These are phyloP conservation scores for Beroe ovata DNA, from an alignment of 37 sponge, comb jelly and placozoan species.

Conservation along the genomic window DNA sequence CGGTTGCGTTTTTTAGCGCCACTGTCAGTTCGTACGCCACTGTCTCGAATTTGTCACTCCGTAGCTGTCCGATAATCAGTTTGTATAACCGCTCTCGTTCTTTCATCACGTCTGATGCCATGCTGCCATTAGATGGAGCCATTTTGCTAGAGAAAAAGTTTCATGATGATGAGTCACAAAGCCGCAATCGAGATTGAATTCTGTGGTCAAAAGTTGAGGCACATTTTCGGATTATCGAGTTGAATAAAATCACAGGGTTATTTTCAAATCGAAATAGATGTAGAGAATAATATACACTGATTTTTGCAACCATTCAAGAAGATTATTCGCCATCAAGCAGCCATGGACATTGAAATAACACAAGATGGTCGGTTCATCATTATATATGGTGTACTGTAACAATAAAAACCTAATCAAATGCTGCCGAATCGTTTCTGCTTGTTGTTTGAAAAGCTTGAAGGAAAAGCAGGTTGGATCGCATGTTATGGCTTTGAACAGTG, in stretches of 20 bases:
- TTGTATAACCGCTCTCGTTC: slow-evolving; percentile 80
- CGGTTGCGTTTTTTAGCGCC: slow-evolving; percentile 69
- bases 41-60: slow-evolving; percentile 84
- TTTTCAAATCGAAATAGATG: background rate
- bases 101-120: slow-evolving; percentile 61
- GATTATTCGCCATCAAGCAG: too few species aligned
- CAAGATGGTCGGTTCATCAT: too few species aligned
- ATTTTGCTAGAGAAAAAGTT: background rate
- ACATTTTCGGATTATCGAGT: background rate
- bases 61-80: slow-evolving; percentile 83
- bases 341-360: too few species aligned
- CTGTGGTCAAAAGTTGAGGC: background rate
- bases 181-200: background rate
- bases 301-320: too few species aligned
- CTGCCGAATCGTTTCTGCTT: too few species aligned
- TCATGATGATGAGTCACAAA: background rate
- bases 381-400: too few species aligned
- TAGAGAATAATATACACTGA: background rate
- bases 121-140: background rate
- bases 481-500: too few species aligned
- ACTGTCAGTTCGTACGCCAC: slow-evolving; percentile 73
- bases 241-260: background rate
- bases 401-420: too few species aligned
- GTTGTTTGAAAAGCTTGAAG: too few species aligned
- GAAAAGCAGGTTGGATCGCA: too few species aligned